Evolutionary conservation across 2,113 vertebrate genomes (phyloP).

Genomic region (Misgurnus anguillicaudatus): DNA sequence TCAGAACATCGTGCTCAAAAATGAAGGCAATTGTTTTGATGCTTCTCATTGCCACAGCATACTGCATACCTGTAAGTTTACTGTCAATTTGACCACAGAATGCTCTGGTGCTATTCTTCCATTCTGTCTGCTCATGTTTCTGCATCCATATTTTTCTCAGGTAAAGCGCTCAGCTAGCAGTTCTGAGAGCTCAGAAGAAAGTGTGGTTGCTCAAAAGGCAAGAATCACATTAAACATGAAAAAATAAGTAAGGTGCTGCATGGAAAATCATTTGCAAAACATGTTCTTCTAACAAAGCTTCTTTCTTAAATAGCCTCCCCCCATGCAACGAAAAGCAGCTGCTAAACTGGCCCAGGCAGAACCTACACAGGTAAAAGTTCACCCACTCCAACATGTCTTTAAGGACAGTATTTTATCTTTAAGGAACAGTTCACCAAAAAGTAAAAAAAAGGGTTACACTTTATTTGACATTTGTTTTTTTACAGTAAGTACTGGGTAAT

Average conservation of each 20-base stretch:
- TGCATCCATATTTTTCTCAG: slow-evolving; percentile 53
- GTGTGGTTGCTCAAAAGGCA: slow-evolving; percentile 55
- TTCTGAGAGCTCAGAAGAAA: slow-evolving; percentile 76
- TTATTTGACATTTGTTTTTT: no score
- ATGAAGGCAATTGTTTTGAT: slow-evolving; percentile 75
- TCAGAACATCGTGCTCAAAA: slow-evolving; percentile 58
- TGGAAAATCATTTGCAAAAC: background rate
- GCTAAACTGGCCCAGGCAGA: slow-evolving; percentile 13
- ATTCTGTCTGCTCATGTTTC: background rate
- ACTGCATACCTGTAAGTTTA: slow-evolving; percentile 73
- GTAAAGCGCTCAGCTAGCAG: slow-evolving; percentile 65
- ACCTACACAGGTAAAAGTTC: slow-evolving; percentile 59
- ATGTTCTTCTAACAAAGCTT: background rate
- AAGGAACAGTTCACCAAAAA: background rate
- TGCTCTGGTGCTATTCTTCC: background rate
- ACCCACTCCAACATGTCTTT: no score
- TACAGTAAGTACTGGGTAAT: no score
- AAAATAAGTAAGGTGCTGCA: background rate
- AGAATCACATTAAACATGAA: background rate
- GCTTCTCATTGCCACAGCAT: slow-evolving; percentile 73
- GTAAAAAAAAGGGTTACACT: no score
- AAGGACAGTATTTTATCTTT: background rate
- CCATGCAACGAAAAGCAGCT: slow-evolving; percentile 36
- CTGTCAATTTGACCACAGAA: background rate
- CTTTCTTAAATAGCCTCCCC: slow-evolving; percentile 52